Evolutionary conservation across 2,113 vertebrate species (phyloP).

Genomic region (Chitala chitala): DNA sequence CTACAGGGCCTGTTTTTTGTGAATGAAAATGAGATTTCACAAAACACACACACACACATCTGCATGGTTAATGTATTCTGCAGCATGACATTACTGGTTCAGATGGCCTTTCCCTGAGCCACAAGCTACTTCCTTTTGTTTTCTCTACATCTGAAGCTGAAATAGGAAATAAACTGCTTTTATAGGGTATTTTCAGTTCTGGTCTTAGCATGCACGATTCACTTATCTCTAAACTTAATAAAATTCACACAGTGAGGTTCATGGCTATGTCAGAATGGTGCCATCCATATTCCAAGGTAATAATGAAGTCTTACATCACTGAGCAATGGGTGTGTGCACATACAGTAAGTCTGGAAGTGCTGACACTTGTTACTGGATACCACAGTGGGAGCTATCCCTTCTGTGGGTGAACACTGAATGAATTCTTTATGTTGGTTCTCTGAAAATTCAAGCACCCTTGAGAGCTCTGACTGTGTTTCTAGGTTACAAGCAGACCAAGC

Average conservation of each 20-base stretch:
- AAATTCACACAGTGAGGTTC: not conserved
- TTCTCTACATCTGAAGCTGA: slow-evolving; percentile 25
- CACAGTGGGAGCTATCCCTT: not conserved
- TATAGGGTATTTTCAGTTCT: not conserved
- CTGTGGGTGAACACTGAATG: not conserved
- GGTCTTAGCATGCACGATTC: not conserved
- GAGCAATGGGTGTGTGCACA: not conserved
- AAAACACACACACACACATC: slow-evolving; percentile 27
- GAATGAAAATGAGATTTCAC: slow-evolving; percentile 39
- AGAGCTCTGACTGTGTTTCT: not conserved
- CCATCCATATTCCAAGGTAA: not conserved
- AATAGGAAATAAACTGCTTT: slow-evolving; percentile 29
- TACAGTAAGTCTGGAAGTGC: not conserved
- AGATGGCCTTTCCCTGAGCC: slow-evolving; percentile 46
- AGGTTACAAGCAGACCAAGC: not conserved
- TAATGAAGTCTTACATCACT: not conserved
- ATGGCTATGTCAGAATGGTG: not conserved
- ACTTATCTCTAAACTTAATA: not conserved
- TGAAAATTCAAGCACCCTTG: not conserved
- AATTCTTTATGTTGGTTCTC: not conserved
- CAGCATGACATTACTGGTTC: slow-evolving; percentile 46
- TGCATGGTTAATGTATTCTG: slow-evolving; percentile 44
- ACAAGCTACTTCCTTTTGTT: slow-evolving; percentile 43
- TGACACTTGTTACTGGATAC: slow-evolving; percentile 2
- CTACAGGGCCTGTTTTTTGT: slow-evolving; percentile 35